A percentile compares a stretch with the other conserved stretches of the same genome.
These are phyloP conservation scores for Odontophorus gujanensis DNA, from an alignment of 2,113 vertebrate species.

Conservation along the genomic window DNA sequence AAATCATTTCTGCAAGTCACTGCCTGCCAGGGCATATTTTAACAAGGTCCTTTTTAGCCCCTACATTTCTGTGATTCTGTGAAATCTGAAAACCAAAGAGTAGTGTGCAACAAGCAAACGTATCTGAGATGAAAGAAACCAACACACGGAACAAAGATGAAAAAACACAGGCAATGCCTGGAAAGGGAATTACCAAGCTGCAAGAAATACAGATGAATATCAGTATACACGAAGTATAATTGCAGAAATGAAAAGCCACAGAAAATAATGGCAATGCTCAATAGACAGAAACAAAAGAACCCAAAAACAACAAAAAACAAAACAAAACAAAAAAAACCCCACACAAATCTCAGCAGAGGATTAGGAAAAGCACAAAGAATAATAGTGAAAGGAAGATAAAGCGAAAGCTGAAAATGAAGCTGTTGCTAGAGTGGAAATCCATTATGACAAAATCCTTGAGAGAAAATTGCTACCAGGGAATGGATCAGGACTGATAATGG, in stretches of 20 bases:
- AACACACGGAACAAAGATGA: neutral
- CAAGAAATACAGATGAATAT: neutral
- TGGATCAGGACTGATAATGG: neutral
- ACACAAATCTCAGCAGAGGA: neutral
- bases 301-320: too few relatives aligned
- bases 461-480: neutral
- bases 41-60: neutral
- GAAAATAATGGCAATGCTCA: neutral
- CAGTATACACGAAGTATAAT: neutral
- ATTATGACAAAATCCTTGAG: neutral
- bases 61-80: too few relatives aligned
- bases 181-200: neutral
- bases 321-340: neutral
- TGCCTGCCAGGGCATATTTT: neutral
- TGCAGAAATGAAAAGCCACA: neutral
- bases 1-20: neutral
- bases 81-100: neutral
- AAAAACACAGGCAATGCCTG: neutral
- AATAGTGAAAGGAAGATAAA: neutral
- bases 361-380: neutral
- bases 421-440: neutral
- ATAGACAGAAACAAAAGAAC: neutral
- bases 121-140: neutral
- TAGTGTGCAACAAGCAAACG: fast-evolving
- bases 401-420: neutral